These are phyloP conservation scores for Nothoprocta perdicaria DNA, from an alignment of 2,113 vertebrate genomes.

Conservation along the genomic window DNA sequence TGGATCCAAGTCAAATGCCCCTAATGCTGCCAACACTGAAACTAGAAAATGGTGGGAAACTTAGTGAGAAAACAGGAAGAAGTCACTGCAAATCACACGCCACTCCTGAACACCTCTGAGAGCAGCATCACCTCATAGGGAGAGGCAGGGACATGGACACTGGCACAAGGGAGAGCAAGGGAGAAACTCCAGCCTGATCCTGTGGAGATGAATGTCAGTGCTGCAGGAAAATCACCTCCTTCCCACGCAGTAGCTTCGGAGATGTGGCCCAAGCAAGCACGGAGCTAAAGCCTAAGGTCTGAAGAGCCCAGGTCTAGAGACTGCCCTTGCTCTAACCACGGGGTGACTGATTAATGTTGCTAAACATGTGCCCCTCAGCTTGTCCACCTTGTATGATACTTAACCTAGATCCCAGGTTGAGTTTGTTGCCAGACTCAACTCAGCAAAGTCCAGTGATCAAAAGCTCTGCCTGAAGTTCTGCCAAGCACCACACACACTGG, in stretches of 20 bases:
- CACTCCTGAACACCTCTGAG: not conserved
- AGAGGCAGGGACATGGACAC: not conserved
- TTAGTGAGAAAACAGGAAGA: not conserved
- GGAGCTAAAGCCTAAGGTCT: not conserved
- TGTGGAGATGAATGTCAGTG: rapidly evolving
- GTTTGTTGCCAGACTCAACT: constrained; percentile 12
- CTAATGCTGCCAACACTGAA: not conserved
- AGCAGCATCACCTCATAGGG: not conserved
- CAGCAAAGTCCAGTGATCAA: not conserved
- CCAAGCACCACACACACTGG: not conserved
- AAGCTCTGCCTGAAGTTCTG: not conserved
- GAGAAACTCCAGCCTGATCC: not conserved
- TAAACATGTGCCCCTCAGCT: not conserved
- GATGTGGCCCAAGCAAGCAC: not conserved
- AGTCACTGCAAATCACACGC: not conserved
- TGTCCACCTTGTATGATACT: not conserved
- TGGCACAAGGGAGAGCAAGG: too few species aligned
- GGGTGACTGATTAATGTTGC: not conserved
- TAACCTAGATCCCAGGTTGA: not conserved
- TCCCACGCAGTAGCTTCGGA: not conserved
- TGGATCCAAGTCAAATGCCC: constrained; percentile 24
- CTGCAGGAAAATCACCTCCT: not conserved
- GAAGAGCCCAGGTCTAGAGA: not conserved
- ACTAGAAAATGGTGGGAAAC: not conserved
- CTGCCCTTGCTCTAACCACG: not conserved